Evolutionary conservation across 2,797 vertebrate species (phyloP), one percentile per base, ranked within the genome.

Genomic region (Liasis olivaceus): DNA sequence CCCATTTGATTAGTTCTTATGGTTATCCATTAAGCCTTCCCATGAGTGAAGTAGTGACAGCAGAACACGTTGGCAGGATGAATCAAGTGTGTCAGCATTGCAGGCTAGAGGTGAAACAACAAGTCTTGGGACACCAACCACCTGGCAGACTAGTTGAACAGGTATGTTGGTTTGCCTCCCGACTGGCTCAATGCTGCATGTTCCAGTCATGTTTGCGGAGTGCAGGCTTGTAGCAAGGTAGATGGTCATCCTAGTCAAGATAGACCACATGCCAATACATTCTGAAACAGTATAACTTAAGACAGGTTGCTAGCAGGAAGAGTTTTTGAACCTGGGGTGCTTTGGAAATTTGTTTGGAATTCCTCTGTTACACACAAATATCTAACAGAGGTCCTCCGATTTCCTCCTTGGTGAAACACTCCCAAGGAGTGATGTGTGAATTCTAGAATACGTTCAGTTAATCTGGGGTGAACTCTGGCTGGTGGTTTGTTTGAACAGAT

Each of bases 121-220:
- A 28, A 9, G 2, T 26, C 4, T 31, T 47, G 47, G 51, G 64
- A n/a, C 17, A 17, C 62, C 93, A 87, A 12, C 13, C 2, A 36
- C 22, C 26, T 31, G 8, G 5, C 84, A 90, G 54, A 47, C 85
- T n/a, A 59, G 89, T 90, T 89, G 51, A 42, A 88, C 85, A 17
- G 54, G 88, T 92, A 84, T 59, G 47, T 58, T 94, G 56, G 88
- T 87, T 91, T 66, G 89, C 7, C 66, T 89, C 69, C 92, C 90
- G 93, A 91, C 42, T 94, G 92, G 84, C 69, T 91, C 72, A 91
- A 62, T 63, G 59, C 77, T 81, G 89, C 66, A n/a, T 24, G 9
- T 42, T 81, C 92, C 58, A 20, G 85, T 63, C 42, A 36, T 36
- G 5, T 66, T 62, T 13, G 36, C 14, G 36, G 13, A 54, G 36